These are phyloP conservation scores for Eulemur macaco DNA, from an alignment of 2,113 vertebrate species.

Conservation along the genomic window DNA sequence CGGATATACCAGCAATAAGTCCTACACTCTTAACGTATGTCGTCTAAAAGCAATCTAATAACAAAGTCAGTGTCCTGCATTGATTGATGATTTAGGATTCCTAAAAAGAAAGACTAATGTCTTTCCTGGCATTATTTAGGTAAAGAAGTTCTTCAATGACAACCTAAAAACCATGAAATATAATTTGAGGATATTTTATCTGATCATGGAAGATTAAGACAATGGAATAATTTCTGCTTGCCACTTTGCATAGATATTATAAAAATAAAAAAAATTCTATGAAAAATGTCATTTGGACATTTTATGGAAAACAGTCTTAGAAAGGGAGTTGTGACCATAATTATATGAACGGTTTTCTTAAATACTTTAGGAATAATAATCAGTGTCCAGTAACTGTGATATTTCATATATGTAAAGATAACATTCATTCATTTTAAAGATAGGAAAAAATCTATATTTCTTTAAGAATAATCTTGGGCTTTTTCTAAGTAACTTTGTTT, in stretches of 20 bases:
- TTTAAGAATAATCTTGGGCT: neutral
- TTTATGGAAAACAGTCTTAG: neutral
- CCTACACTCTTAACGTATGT: neutral
- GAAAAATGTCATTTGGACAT: neutral
- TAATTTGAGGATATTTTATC: neutral
- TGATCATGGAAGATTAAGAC: neutral
- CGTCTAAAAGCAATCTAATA: neutral
- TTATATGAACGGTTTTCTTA: neutral
- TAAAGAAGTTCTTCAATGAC: neutral
- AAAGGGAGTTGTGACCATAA: neutral
- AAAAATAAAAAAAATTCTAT: neutral
- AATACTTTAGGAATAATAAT: neutral
- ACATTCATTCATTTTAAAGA: neutral
- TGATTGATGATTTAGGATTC: neutral
- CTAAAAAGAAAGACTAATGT: neutral
- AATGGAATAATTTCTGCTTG: neutral
- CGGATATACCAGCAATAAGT: neutral
- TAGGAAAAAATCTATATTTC: neutral
- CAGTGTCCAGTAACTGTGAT: neutral
- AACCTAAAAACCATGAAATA: neutral
- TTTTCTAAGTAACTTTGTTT: neutral
- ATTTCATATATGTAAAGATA: neutral
- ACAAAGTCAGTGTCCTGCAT: neutral
- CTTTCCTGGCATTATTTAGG: neutral
- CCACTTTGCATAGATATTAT: neutral